Evolutionary conservation across 2,797 vertebrate genomes (phyloP), one percentile per base, ranked within the genome.

Genomic region (Rhinogobio ventralis): DNA sequence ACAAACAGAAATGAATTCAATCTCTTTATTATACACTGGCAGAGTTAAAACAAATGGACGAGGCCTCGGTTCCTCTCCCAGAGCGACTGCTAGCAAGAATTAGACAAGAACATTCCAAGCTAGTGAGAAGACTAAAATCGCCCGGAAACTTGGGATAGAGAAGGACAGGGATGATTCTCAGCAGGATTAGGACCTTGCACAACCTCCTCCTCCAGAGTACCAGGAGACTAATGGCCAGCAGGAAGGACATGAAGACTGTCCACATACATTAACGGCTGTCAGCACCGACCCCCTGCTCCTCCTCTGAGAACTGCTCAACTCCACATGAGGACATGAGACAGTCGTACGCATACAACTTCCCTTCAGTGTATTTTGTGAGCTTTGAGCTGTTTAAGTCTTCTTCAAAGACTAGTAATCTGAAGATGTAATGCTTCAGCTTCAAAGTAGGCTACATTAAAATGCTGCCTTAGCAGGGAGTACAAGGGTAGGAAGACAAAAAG

Each of bases 191-290:
- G 82, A 77, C 82, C 49, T 76, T 55, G 46, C 62, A 57, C 49
- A 77, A 77, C 82, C 49, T 88, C 77, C 55, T 85, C 46, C 20
- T 79, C 19, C 67, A 81, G 81, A 25, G n/a, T 57, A 74, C 62
- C 53, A 75, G 79, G 66, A 85, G 30, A 82, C 42, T 79, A 73
- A 79, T 53, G 64, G 82, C 71, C 25, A 14, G 28, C 57, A 85
- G 77, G 73, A 81, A 78, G 81, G 78, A 76, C 87, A 80, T 23
- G 67, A 71, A 42, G 64, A 85, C 80, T 78, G 83, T 87, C 83
- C 83, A 82, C 66, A 81, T 82, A 55, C 28, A 87, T 87, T 66
- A 84, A 84, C 9, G 5, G 7, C 53, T 73, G 83, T 76, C 72
- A 84, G 71, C 39, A n/a, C 28, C 45, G 39, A 86, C 60, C 49